Conservation (phyloP, 2,888 invertebrate genomes). For the Priocnemis perturbator region DNA sequence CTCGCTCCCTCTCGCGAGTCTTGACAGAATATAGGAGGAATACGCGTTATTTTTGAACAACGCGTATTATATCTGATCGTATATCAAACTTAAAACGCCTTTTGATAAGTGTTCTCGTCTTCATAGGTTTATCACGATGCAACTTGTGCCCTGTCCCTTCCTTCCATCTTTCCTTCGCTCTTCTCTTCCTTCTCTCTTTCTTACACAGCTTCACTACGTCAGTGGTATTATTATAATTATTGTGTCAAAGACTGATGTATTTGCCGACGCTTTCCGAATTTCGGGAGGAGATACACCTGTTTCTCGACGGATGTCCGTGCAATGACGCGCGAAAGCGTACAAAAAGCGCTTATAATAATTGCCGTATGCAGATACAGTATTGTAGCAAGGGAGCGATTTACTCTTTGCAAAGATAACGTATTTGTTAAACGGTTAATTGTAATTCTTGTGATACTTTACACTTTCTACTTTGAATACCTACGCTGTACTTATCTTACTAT, state of each 20-base stretch:
- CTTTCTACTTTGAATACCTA: conserved; percentile 72
- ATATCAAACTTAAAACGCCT: conserved; percentile 42
- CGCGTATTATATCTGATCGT: conserved; percentile 36
- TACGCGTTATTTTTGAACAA: conserved; percentile 20
- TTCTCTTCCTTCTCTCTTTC: conserved; percentile 20
- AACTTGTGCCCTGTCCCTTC: conserved; percentile 9
- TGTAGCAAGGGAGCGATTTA: too few relatives aligned
- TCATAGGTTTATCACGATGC: conserved; percentile 15
- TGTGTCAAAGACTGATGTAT: conserved; percentile 67
- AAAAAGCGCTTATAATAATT: conserved; percentile 44
- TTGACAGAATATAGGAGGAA: neutral
- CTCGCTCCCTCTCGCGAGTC: too few relatives aligned
- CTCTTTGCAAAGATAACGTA: too few relatives aligned
- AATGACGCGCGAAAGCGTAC: conserved; percentile 39
- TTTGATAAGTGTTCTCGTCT: conserved; percentile 54
- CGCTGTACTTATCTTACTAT: conserved; percentile 59
- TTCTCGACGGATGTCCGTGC: conserved; percentile 22
- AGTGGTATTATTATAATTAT: conserved; percentile 54
- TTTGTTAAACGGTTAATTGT: conserved; percentile 59
- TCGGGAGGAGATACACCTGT: conserved; percentile 23
- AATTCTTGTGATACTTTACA: conserved; percentile 73
- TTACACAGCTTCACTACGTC: conserved; percentile 49
- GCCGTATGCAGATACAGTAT: too few relatives aligned
- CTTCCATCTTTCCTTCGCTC: conserved; percentile 5
- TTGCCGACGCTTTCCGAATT: conserved; percentile 49